Base-by-base conservation (phyloP, 1,140 invertebrate genomes). In the Drosophila pandora region DNA sequence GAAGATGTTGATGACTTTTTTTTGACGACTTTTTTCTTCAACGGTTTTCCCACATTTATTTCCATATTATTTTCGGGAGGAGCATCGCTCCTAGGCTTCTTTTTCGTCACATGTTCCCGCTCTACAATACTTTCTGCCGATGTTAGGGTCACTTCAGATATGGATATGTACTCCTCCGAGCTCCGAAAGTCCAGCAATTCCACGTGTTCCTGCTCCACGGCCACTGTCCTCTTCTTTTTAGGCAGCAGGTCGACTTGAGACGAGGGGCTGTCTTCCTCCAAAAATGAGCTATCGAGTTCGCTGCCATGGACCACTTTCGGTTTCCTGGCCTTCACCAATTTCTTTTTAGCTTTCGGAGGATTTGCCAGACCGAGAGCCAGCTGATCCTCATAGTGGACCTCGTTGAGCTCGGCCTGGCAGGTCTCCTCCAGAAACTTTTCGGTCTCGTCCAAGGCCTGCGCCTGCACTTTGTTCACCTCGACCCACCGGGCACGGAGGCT, bases 401-500 rank as follows among this genome's bases (percentile, higher is more conserved):
- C 32, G n/a, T 63, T 21, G 1, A 54, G 34, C n/a, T 76, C 37
- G 17, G 28, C n/a, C 22, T 41, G 52, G 13, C 52, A 77, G 2
- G 37, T 74, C 25, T 70, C 10, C 28, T 43, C 43, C 4, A 87
- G 56, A 37, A 52, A 87, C 52, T 43, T 54, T 39, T 81, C 82
- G 0, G 74, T 87, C 47, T 82, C 82, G 3, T 61, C 13, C 28
- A 87, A 17, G 6, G 39, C 45, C 21, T 50, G 39, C 3, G 32
- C 13, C 48, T 85, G 81, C 28, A 53, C 21, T 13, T 67, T 71
- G 9, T 67, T 75, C 1, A 85, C 74, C 41, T 87, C 55, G 2
- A 85, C 78, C 81, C 81, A 85, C 2, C 78, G 82, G 10, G 81
- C 81, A n/a, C 73, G 62, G 12, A 85, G 45, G 9, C 7, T 37